Conservation (phyloP, 2,888 invertebrate genomes). For the Spisula solida region DNA sequence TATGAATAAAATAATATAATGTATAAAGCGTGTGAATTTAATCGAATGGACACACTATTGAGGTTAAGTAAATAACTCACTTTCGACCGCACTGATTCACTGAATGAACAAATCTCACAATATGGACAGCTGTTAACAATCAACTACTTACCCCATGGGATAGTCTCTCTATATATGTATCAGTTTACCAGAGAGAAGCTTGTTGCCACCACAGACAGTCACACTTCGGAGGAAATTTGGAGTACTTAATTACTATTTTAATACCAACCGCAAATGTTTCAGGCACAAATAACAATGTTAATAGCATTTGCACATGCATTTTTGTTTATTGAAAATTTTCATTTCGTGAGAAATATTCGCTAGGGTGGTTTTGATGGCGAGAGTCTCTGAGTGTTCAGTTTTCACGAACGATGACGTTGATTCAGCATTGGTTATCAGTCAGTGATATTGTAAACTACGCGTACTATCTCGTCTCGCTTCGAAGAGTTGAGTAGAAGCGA, state of each 20-base stretch:
- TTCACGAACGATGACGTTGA: neutral
- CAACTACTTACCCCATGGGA: conserved; percentile 4
- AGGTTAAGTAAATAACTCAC: neutral
- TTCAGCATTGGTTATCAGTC: conserved; percentile 10
- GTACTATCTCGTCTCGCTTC: conserved; percentile 24
- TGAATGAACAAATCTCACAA: conserved; percentile 6
- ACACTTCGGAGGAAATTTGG: conserved; percentile 5
- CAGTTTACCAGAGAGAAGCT: neutral
- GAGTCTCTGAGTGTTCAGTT: neutral
- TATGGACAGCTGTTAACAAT: conserved; percentile 3
- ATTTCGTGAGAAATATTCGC: conserved; percentile 4
- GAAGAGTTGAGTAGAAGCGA: conserved; percentile 9
- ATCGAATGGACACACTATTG: neutral
- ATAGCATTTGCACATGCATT: conserved; percentile 24
- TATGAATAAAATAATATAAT: too few species aligned
- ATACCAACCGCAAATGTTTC: conserved; percentile 20
- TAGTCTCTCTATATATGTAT: conserved; percentile 1
- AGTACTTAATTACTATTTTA: conserved; percentile 19
- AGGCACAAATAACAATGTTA: conserved; percentile 5
- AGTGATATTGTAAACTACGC: neutral
- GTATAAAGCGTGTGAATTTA: neutral
- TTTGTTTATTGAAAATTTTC: neutral
- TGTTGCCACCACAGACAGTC: neutral
- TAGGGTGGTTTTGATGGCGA: neutral
- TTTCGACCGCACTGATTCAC: neutral